Evolutionary conservation across 2,113 vertebrate species (phyloP), one percentile per base, ranked within the genome.

Genomic region (Glaucidium brasilianum): DNA sequence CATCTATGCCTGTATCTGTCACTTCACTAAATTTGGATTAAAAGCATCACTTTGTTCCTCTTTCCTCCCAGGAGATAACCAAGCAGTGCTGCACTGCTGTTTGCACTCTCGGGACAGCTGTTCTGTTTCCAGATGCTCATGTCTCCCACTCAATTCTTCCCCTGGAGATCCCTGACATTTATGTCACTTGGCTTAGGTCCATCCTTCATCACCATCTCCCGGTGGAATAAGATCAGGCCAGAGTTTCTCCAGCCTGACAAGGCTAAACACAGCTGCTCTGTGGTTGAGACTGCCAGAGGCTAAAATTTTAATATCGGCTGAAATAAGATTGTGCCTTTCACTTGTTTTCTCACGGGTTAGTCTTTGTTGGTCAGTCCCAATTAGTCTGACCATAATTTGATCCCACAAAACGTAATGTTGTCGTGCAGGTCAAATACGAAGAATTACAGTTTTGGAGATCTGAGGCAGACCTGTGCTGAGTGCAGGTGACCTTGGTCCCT

Each of bases 261-360:
- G 29, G 88, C 83, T 64, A 77, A 94, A 80, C 80, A 87, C 90
- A 88, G 86, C 92, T 94, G 92, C 64, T 90, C 49, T 85, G 89
- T 82, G 94, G 94, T 14, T 88, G 92, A 96, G 96, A 95, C 85
- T 96, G 92, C 94, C 5, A 2, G 30, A 37, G 92, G 96, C 83
- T 87, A 68, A 78, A 77, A 66, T 34, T 73, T 74, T 35, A 90
- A 29, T 86, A 83, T 83, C 59, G 34, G 55, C 75, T 41, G 79
- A 74, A 95, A 52, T 83, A 47, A 77, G 82, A 63, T 45, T 43
- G 55, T 63, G 83, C 66, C 76, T 90, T 86, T 67, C 75, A 27
- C 74, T 55, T 62, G 16, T 53, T 94, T 92, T 96, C 92, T 92
- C 91, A 85, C 0, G 4, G 56, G 47, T 87, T 78, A 84, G 83